Evolutionary conservation across 2,888 invertebrate genomes (phyloP).

Genomic region (Odontocerum albicorne): DNA sequence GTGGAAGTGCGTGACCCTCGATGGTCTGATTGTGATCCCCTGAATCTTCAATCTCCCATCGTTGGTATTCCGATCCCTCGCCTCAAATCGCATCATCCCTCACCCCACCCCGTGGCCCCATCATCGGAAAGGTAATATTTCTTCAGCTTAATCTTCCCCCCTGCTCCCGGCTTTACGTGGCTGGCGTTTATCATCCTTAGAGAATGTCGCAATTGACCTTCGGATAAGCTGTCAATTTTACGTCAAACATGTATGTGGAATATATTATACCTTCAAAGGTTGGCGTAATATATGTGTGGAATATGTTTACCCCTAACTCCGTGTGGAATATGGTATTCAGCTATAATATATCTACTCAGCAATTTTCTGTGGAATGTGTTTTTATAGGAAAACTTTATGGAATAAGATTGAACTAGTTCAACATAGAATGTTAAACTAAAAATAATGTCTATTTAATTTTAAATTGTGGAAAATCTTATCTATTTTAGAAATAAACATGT

Average conservation of each 20-base stretch:
- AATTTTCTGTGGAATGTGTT: no score
- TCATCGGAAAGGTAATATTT: slow-evolving; percentile 26
- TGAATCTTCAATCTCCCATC: slow-evolving; percentile 25
- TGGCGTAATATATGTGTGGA: no score
- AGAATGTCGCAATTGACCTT: slow-evolving; percentile 16
- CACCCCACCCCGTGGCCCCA: slow-evolving; percentile 8
- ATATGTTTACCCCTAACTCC: no score
- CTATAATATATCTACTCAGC: no score
- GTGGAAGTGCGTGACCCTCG: slow-evolving; percentile 11
- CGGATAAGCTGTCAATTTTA: slow-evolving; percentile 16
- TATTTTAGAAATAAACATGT: no score
- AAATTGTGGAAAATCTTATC: no score
- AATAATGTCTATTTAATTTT: no score
- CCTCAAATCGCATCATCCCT: slow-evolving; percentile 21
- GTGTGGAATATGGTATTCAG: no score
- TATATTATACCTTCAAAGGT: no score
- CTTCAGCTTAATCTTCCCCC: slow-evolving; percentile 20
- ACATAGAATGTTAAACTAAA: no score
- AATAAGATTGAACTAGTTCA: no score
- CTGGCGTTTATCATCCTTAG: slow-evolving; percentile 13
- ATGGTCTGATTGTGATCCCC: slow-evolving; percentile 25
- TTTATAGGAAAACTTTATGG: no score
- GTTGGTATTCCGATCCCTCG: slow-evolving; percentile 19
- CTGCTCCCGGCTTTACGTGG: slow-evolving; percentile 11
- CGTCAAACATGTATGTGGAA: slow-evolving; percentile 13